A percentile compares a stretch with the other conserved stretches of the same genome.
phyloP scores from a whole-genome alignment of 2,888 invertebrate genomes.

The Noctua janthe region DNA sequence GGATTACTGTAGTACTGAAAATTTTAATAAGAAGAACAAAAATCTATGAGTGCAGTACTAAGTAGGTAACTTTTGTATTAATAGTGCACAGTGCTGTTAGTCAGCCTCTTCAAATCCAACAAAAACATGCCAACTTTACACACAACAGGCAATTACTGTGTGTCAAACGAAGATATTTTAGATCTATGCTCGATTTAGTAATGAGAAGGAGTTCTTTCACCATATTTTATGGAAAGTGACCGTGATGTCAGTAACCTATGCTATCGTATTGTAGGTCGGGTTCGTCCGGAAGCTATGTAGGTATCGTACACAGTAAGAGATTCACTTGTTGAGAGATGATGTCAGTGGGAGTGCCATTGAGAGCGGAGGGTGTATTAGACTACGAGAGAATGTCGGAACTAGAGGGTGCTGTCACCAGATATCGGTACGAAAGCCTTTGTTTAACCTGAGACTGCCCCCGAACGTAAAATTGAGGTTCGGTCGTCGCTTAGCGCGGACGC shows the following conservation, averaged over 20 bases:
- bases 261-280: slow-evolving; percentile 64
- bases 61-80: slow-evolving; percentile 78
- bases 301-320: slow-evolving; percentile 85
- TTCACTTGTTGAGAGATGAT: slow-evolving; percentile 77
- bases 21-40: slow-evolving; percentile 85
- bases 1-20: slow-evolving; percentile 89
- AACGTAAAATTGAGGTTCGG: slow-evolving; percentile 83
- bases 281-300: slow-evolving; percentile 77
- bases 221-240: slow-evolving; percentile 74
- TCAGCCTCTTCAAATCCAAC: slow-evolving; percentile 79
- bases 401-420: slow-evolving; percentile 85
- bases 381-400: slow-evolving; percentile 69
- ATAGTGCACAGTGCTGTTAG: slow-evolving; percentile 89
- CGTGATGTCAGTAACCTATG: slow-evolving; percentile 72
- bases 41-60: slow-evolving; percentile 86
- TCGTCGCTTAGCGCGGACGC: slow-evolving; percentile 82
- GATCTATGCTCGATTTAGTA: slow-evolving; percentile 71
- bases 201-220: slow-evolving; percentile 77
- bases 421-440: slow-evolving; percentile 87
- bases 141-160: slow-evolving; percentile 83
- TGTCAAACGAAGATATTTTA: slow-evolving; percentile 88
- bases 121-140: slow-evolving; percentile 87
- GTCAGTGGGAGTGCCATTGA: slow-evolving; percentile 80
- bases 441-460: slow-evolving; percentile 90
- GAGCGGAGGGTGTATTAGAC: slow-evolving; percentile 77